phyloP scores from a whole-genome alignment of 2,888 invertebrate species.

The Leptogaster cylindrica region DNA sequence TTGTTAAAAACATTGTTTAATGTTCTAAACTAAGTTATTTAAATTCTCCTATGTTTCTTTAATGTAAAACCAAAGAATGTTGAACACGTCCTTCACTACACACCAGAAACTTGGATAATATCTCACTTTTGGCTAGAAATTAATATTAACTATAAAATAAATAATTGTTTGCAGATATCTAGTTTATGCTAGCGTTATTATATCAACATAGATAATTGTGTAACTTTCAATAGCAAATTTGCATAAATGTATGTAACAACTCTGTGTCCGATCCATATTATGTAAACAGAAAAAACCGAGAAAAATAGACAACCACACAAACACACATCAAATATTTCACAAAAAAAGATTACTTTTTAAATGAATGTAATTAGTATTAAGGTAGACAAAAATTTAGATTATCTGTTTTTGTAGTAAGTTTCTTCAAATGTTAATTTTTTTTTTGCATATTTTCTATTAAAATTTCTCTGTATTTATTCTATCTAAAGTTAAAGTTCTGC shows the following conservation, averaged over 20 bases:
- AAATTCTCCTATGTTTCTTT: too few relatives aligned
- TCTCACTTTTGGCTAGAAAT: too few relatives aligned
- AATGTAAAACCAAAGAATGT: too few relatives aligned
- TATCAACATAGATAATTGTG: neutral
- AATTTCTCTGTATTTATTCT: conserved; percentile 16
- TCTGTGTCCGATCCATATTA: conserved; percentile 27
- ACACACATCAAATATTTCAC: neutral
- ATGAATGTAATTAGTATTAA: conserved; percentile 5
- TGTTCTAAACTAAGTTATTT: too few relatives aligned
- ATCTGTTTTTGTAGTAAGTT: conserved; percentile 8
- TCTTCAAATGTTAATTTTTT: conserved; percentile 13
- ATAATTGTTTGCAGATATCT: too few relatives aligned
- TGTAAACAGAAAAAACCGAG: conserved; percentile 17
- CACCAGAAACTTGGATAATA: too few relatives aligned
- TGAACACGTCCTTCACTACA: too few relatives aligned
- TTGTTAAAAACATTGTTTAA: too few relatives aligned
- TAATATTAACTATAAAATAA: too few relatives aligned
- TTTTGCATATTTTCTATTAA: conserved; percentile 6
- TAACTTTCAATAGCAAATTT: neutral
- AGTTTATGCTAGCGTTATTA: conserved; percentile 1
- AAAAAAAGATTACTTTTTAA: conserved; percentile 2
- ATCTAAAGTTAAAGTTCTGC: conserved; percentile 20
- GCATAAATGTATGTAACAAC: conserved; percentile 15
- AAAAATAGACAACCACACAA: neutral
- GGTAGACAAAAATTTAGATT: conserved; percentile 12